Percentiles rank a stretch among this genome's conserved stretches.
phyloP scores from a whole-genome alignment of 2,113 vertebrate species.

The Spermophilus dauricus region DNA sequence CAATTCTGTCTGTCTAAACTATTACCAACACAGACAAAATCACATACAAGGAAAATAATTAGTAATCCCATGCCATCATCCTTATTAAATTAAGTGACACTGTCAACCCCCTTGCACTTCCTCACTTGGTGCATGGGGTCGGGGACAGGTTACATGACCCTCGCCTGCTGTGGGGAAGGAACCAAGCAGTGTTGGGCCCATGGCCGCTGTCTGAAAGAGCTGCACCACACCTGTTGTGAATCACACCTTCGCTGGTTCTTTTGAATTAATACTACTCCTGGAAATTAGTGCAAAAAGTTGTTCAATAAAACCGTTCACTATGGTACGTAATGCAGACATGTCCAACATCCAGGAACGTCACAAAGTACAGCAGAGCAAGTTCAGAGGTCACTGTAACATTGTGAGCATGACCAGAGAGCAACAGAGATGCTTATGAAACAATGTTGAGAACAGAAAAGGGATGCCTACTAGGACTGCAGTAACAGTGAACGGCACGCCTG shows the following conservation, averaged over 20 bases:
- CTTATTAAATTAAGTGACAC: neutral
- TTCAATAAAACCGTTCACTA: neutral
- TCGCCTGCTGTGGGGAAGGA: neutral
- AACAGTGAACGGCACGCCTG: neutral
- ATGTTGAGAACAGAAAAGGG: neutral
- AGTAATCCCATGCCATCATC: neutral
- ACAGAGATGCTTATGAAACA: neutral
- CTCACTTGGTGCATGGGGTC: accelerated
- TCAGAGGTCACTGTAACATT: no score
- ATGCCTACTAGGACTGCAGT: accelerated
- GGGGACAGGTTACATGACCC: no score
- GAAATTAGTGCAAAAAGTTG: neutral
- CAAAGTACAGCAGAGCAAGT: no score
- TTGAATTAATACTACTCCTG: neutral
- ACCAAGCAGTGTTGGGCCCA: no score
- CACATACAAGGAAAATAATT: neutral
- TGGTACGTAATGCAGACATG: no score
- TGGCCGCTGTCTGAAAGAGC: neutral
- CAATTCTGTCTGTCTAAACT: neutral
- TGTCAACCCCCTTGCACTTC: neutral
- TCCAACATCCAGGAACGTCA: accelerated
- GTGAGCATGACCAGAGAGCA: neutral
- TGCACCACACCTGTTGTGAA: neutral
- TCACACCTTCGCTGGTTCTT: neutral
- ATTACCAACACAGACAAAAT: neutral